These are phyloP conservation scores for Darevskia nairensis DNA, from an alignment of 2,797 vertebrate genomes.

Conservation along the genomic window DNA sequence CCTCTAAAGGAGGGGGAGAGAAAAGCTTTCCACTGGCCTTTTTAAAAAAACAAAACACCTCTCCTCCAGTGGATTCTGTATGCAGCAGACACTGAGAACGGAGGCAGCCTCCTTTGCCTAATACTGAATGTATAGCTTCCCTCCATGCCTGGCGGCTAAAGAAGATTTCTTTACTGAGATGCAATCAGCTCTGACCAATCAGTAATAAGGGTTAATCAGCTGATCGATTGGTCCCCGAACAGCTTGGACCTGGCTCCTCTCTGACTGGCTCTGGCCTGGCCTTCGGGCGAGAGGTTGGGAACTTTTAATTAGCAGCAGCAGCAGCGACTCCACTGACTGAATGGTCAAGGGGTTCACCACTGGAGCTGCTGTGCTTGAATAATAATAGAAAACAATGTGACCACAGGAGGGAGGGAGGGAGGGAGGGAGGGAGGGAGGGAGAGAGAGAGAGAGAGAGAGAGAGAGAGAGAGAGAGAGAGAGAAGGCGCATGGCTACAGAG, in stretches of 20 bases:
- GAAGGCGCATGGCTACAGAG: slow-evolving; percentile 55
- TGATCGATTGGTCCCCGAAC: slow-evolving; percentile 85
- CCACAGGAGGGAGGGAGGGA: slow-evolving; percentile 54
- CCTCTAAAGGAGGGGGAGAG: not conserved
- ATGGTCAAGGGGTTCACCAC: slow-evolving; percentile 91
- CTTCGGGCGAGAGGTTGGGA: slow-evolving; percentile 88
- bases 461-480: too few relatives aligned
- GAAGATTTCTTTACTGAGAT: slow-evolving; percentile 87
- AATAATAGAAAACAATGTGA: slow-evolving; percentile 88
- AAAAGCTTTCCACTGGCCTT: not conserved
- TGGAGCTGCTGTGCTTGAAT: slow-evolving; percentile 85
- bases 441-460: slow-evolving; percentile 70
- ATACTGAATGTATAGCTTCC: slow-evolving; percentile 81
- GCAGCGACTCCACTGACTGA: slow-evolving; percentile 84
- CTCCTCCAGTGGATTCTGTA: slow-evolving; percentile 42
- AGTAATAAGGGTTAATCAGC: slow-evolving; percentile 91
- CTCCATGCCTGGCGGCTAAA: slow-evolving; percentile 78
- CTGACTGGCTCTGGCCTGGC: slow-evolving; percentile 82
- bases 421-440: slow-evolving; percentile 80
- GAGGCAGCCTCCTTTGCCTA: slow-evolving; percentile 56
- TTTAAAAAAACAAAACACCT: not conserved
- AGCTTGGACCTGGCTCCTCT: slow-evolving; percentile 79
- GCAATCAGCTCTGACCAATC: slow-evolving; percentile 90
- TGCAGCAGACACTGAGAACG: slow-evolving; percentile 64
- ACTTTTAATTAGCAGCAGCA: slow-evolving; percentile 92